Evolutionary conservation across 1,140 invertebrate species (phyloP).

Genomic region (Ceratina australensis): DNA sequence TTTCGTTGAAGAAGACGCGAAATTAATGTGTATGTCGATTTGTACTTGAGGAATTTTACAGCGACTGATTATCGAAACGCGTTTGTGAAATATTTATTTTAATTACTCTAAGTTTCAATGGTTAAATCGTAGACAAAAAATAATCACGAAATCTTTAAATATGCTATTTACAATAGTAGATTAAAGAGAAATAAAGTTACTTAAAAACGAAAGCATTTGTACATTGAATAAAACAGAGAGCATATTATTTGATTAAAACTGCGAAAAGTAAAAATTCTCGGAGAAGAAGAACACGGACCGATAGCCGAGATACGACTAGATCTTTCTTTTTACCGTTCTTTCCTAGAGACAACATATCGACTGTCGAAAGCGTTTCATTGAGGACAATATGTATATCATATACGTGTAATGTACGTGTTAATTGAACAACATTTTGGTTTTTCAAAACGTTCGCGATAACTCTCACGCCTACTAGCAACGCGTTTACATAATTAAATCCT

Average conservation of each 20-base stretch:
- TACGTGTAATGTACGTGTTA: conserved; percentile 46
- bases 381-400: conserved; percentile 56
- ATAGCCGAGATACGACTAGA: conserved; percentile 61
- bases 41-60: conserved; percentile 3
- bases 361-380: conserved; percentile 54
- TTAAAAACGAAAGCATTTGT: background rate
- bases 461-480: conserved; percentile 59
- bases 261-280: conserved; percentile 7
- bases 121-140: background rate
- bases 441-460: conserved; percentile 66
- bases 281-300: conserved; percentile 27
- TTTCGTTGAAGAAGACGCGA: background rate
- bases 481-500: conserved; percentile 49
- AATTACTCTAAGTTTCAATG: background rate
- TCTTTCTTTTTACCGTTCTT: conserved; percentile 42
- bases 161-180: background rate
- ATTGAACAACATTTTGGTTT: conserved; percentile 76
- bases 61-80: conserved; percentile 5
- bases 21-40: conserved; percentile 5
- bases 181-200: background rate
- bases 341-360: conserved; percentile 51
- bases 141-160: background rate
- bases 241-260: conserved; percentile 14
- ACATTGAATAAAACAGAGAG: background rate
- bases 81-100: background rate